Conservation (phyloP, 2,113 vertebrate species). For the Hyperopisus bebe region DNA sequence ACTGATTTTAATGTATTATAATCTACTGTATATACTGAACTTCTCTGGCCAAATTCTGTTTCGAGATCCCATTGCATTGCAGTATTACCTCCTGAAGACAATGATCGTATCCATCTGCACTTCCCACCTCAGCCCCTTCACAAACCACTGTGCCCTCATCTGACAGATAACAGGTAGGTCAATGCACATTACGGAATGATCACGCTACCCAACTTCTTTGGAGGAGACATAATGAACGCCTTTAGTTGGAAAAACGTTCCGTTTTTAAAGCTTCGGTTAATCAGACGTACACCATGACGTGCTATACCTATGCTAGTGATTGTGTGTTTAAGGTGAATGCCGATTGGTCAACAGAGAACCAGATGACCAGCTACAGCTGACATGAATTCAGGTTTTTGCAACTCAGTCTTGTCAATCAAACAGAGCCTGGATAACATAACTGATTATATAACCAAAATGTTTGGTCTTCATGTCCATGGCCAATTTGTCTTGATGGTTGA, state of each 20-base stretch:
- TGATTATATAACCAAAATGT: background rate
- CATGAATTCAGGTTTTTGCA: background rate
- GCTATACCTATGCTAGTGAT: background rate
- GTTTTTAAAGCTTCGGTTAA: background rate
- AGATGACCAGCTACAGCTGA: background rate
- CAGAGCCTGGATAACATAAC: background rate
- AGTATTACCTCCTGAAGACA: background rate
- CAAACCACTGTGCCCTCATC: background rate
- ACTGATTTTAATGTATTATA: background rate
- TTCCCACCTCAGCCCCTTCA: background rate
- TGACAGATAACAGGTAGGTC: background rate
- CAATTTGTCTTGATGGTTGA: background rate
- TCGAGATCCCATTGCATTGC: background rate
- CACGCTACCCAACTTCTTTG: background rate
- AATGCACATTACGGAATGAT: background rate
- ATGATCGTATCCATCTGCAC: background rate
- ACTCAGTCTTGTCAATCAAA: background rate
- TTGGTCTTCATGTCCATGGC: background rate
- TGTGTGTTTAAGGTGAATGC: background rate
- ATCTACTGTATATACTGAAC: background rate
- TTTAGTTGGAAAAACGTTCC: background rate
- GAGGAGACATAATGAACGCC: background rate
- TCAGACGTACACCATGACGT: background rate
- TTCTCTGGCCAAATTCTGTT: background rate
- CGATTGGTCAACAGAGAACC: background rate